Conservation (phyloP, 2,113 vertebrate genomes). For the Equus quagga region DNA sequence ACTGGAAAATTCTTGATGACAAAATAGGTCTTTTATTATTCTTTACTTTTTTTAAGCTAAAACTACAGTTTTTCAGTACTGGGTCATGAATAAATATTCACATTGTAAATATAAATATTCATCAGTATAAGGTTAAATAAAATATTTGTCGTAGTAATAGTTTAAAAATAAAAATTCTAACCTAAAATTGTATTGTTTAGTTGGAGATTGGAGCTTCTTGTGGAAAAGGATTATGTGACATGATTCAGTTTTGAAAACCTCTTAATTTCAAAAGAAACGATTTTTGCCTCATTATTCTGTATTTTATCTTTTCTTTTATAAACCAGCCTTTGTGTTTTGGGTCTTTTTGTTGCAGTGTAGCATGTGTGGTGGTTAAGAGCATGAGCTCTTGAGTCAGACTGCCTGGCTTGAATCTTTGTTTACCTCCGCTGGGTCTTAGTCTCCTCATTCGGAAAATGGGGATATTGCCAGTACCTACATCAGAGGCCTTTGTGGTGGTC, state of each 20-base stretch:
- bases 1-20: background rate
- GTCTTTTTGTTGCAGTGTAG: background rate
- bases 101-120: background rate
- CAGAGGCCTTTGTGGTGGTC: background rate
- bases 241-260: slow-evolving; percentile 15
- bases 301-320: slow-evolving; percentile 41
- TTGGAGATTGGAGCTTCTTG: background rate
- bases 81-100: background rate
- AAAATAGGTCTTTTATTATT: slow-evolving; percentile 18
- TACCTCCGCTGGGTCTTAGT: background rate
- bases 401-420: background rate
- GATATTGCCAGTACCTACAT: background rate
- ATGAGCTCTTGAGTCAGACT: background rate
- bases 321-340: background rate
- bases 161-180: slow-evolving; percentile 37
- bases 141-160: background rate
- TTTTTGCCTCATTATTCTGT: background rate
- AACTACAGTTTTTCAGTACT: slow-evolving; percentile 8
- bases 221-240: background rate
- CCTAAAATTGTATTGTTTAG: slow-evolving; percentile 6
- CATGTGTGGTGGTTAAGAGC: background rate
- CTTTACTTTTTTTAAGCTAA: background rate
- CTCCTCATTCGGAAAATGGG: background rate
- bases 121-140: background rate
- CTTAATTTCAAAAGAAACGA: background rate